phyloP scores from a whole-genome alignment of 1,140 invertebrate species.

The Melanaphis sacchari region DNA sequence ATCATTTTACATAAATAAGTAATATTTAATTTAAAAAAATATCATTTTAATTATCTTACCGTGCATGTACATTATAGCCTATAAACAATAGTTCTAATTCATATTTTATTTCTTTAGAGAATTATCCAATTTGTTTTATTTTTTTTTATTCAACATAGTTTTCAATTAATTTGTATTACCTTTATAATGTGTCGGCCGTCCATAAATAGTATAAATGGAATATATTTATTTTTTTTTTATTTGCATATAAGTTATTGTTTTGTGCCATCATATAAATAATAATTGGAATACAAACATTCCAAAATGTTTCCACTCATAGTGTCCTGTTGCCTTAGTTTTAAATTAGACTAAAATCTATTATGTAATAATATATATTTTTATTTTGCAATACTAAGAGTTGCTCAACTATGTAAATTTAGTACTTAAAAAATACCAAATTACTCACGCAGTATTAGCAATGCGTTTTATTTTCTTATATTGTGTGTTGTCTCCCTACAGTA shows the following conservation, averaged over 20 bases:
- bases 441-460: background rate
- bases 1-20: background rate
- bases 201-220: conserved; percentile 6
- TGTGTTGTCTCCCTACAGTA: conserved; percentile 1
- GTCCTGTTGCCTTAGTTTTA: background rate
- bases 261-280: background rate
- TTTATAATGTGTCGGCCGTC: background rate
- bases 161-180: background rate
- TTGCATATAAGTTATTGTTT: background rate
- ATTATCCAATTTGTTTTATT: background rate
- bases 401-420: background rate
- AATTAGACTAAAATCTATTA: background rate
- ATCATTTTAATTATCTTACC: background rate
- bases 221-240: background rate
- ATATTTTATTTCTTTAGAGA: background rate
- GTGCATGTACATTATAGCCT: background rate
- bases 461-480: conserved; percentile 2
- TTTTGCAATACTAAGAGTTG: background rate
- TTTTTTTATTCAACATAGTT: background rate
- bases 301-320: background rate
- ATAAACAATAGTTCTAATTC: background rate
- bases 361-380: background rate
- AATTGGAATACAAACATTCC: background rate
- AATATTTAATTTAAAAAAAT: background rate
- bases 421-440: background rate